These are phyloP conservation scores for Sitta carolinensis DNA, from an alignment of 2,797 vertebrate species.

Conservation along the genomic window DNA sequence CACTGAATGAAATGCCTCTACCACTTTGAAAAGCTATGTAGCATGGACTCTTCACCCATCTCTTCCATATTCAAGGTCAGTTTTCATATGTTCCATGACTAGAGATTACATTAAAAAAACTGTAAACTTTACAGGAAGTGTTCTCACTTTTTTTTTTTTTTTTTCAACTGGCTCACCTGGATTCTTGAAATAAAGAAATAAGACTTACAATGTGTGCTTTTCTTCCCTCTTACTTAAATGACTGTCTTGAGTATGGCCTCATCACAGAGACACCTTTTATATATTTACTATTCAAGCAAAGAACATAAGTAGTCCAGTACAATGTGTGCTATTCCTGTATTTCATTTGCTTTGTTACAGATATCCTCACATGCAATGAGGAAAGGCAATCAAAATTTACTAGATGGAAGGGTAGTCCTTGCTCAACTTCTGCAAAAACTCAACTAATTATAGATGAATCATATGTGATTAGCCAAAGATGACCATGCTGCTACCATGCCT, in stretches of 20 bases:
- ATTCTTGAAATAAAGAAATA: neutral
- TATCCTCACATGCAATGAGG: neutral
- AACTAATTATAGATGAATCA: neutral
- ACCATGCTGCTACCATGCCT: neutral
- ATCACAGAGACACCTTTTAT: neutral
- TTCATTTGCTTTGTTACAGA: neutral
- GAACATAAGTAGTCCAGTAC: neutral
- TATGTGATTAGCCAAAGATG: neutral
- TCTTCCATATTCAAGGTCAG: neutral
- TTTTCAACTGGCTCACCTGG: neutral
- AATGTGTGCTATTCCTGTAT: accelerated
- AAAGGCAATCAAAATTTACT: neutral
- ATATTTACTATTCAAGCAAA: neutral
- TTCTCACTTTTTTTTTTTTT: neutral
- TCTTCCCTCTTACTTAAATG: neutral
- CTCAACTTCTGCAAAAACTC: neutral
- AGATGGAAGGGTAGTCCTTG: neutral
- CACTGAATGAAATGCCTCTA: neutral
- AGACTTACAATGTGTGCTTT: neutral
- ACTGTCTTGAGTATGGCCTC: neutral
- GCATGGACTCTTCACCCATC: neutral
- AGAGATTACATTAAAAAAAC: neutral
- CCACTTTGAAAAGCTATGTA: neutral
- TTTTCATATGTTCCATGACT: neutral
- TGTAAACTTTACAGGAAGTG: neutral